Percentiles rank a stretch among this genome's conserved stretches.
Conservation (phyloP, 2,113 vertebrate genomes). For the Pavo muticus region DNA sequence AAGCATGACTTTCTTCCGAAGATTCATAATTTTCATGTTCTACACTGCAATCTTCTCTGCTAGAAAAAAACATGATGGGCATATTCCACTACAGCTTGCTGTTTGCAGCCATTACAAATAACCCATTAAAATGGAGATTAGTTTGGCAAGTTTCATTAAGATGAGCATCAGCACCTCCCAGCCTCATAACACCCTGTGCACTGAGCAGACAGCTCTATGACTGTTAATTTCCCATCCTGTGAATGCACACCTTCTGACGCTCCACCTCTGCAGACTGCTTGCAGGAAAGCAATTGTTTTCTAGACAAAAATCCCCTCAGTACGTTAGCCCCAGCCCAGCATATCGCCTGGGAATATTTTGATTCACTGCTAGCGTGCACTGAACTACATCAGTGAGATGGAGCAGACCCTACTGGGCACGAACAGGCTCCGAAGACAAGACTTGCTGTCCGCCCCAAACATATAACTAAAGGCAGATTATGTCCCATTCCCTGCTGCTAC, state of each 20-base stretch:
- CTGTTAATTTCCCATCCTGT: background rate
- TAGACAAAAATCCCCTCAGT: background rate
- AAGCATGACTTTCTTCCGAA: background rate
- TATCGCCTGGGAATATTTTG: background rate
- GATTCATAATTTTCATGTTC: background rate
- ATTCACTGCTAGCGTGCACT: accelerated
- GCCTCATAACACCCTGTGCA: background rate
- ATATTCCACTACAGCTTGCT: background rate
- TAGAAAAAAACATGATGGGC: background rate
- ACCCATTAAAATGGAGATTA: background rate
- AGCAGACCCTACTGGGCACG: background rate
- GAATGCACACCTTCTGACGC: background rate
- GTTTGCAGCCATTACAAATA: background rate
- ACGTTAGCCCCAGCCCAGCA: background rate
- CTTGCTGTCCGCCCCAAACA: background rate
- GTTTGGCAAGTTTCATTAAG: background rate
- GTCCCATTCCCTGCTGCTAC: accelerated
- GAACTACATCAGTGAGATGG: background rate
- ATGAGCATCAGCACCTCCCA: background rate
- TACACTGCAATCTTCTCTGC: background rate
- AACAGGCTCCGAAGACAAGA: background rate
- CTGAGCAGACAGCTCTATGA: background rate
- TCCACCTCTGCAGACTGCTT: background rate
- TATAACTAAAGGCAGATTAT: background rate
- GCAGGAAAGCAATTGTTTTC: background rate